Base-by-base conservation (phyloP, 2,888 invertebrate species). In the Lycia hirtaria region DNA sequence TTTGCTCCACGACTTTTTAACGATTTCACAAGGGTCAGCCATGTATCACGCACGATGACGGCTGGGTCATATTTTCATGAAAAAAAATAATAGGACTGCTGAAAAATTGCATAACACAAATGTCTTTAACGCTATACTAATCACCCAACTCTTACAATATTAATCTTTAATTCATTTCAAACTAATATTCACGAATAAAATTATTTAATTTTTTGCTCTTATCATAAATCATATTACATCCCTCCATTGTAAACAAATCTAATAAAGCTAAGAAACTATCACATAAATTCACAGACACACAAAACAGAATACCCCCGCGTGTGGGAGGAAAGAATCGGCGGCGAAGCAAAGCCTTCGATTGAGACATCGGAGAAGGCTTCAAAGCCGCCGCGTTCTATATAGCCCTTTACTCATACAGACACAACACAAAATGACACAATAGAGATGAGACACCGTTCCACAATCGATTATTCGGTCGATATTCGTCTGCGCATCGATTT, bases 321-420 rank as follows among this genome's bases (percentile, higher is more conserved):
- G 85, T 83, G 81, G 80, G 84, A 76, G 57, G 56, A 40, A 37
- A 30, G 47, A 37, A 44, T 48, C 78, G 75, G 78, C 80, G 81
- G 80, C 78, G 77, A 81, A 82, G 84, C 80, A 78, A 85, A 87
- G 85, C 82, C 43, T 83, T 76, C 85, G 88, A 91, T 89, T 86
- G 88, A 89, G 89, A 86, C 87, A 91, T 89, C 87, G 85, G 89
- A 91, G 80, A 83, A 83, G 81, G 69, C 76, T 78, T 91, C 91
- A 91, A 90, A 91, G 81, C 82, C 54, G 71, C 90, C 90, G 90
- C 85, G 69, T 78, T 85, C 86, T 87, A 87, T 87, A 87, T 86
- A 87, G 83, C 80, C 80, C 83, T 81, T 78, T 77, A 83, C 69
- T 57, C 52, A 47, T 32, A 24, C 55, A 51, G 63, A 71, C 70